Conservation (phyloP, 2,888 invertebrate species). For the Drosophila bunnanda region DNA sequence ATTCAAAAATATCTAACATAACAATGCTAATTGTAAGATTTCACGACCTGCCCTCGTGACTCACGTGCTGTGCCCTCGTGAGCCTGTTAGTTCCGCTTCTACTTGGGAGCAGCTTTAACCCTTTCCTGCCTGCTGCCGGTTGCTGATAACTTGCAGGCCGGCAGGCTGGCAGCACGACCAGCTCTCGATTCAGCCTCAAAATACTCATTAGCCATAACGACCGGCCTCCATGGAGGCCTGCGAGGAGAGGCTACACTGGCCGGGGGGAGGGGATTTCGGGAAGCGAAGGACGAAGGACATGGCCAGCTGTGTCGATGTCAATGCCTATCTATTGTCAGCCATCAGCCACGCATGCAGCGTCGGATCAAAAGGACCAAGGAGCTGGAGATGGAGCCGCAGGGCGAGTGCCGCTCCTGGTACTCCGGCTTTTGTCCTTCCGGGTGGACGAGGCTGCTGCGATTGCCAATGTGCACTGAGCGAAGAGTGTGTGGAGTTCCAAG, state of each 20-base stretch:
- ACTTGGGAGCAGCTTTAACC: conserved; percentile 8
- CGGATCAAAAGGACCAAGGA: conserved; percentile 61
- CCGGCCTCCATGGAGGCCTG: conserved; percentile 34
- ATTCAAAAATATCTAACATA: no score
- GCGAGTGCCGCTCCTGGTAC: neutral
- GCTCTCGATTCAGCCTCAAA: conserved; percentile 53
- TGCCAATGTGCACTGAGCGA: neutral
- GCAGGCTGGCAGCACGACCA: conserved; percentile 9
- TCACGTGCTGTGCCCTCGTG: conserved; percentile 3
- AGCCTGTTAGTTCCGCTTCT: conserved; percentile 7
- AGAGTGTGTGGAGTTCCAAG: neutral
- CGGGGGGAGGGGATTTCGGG: neutral
- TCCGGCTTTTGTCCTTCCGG: conserved; percentile 9
- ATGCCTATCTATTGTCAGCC: conserved; percentile 53
- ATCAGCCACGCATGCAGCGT: conserved; percentile 56
- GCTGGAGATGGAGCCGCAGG: conserved; percentile 6
- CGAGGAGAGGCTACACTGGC: neutral
- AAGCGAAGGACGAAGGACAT: conserved; percentile 18
- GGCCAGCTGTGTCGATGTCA: conserved; percentile 42
- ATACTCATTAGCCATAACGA: conserved; percentile 78
- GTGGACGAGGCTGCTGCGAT: conserved; percentile 9
- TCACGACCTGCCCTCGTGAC: neutral
- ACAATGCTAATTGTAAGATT: no score
- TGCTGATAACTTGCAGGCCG: conserved; percentile 21
- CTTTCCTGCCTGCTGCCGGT: conserved; percentile 1